A percentile compares a stretch with the other conserved stretches of the same genome.
Conservation (phyloP, 2,888 invertebrate species). For the Melieria picta region DNA sequence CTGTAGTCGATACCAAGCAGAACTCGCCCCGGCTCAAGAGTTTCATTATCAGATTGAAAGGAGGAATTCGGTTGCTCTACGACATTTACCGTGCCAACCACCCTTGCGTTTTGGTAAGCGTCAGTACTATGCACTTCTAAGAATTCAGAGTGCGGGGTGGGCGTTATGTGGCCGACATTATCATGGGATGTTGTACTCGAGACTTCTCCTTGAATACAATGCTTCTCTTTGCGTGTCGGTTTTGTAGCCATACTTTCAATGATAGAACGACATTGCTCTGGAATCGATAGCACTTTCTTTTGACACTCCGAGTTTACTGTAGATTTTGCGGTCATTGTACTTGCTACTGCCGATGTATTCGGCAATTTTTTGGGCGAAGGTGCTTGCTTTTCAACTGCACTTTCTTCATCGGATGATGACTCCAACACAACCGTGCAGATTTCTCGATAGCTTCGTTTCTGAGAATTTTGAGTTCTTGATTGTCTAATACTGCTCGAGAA, state of each 20-base stretch:
- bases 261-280: constrained; percentile 17
- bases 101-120: constrained; percentile 24
- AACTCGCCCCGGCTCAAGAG: background rate
- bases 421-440: constrained; percentile 11
- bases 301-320: background rate
- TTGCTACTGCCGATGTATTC: too few species aligned
- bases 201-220: constrained; percentile 35
- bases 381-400: background rate
- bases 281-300: constrained; percentile 7
- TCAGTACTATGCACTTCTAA: constrained; percentile 26
- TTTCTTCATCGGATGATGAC: constrained; percentile 15
- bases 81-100: constrained; percentile 30
- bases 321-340: too few species aligned
- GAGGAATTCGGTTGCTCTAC: constrained; percentile 16
- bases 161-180: background rate
- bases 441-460: background rate
- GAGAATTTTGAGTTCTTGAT: background rate
- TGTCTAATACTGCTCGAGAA: background rate
- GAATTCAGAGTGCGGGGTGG: background rate
- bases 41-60: background rate
- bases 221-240: constrained; percentile 31
- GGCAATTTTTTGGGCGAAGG: background rate
- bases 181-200: constrained; percentile 33
- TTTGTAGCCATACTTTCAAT: constrained; percentile 26
- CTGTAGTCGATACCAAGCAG: constrained; percentile 31